These are phyloP conservation scores for Ormyrus labotus DNA, from an alignment of 2,888 invertebrate genomes.

Conservation along the genomic window DNA sequence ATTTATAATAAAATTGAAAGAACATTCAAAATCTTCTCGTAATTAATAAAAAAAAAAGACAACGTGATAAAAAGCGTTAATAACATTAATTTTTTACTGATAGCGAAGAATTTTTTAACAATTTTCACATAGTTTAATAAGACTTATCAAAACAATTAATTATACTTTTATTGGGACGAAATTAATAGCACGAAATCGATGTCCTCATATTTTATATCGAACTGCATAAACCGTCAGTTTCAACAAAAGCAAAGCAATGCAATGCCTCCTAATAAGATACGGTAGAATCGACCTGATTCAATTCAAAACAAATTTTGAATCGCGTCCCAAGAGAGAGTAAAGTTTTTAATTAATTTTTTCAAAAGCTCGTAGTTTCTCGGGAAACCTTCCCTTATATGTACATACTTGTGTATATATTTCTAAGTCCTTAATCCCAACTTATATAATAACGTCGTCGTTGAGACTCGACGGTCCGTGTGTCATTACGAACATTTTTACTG, in stretches of 20 bases:
- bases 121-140: conserved; percentile 22
- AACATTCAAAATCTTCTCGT: conserved; percentile 13
- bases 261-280: neutral
- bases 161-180: too few relatives aligned
- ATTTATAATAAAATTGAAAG: conserved; percentile 28
- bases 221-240: neutral
- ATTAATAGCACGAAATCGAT: neutral
- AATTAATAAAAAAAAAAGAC: neutral
- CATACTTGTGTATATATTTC: conserved; percentile 71
- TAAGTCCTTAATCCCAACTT: conserved; percentile 59
- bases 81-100: conserved; percentile 21
- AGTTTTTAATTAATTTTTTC: conserved; percentile 17
- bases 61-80: neutral
- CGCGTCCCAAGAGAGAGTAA: too few relatives aligned
- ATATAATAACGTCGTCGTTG: conserved; percentile 19
- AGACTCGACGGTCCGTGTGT: conserved; percentile 20
- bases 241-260: neutral
- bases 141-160: neutral
- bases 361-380: conserved; percentile 41
- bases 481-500: neutral
- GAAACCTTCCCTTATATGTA: conserved; percentile 66
- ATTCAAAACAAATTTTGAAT: neutral
- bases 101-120: conserved; percentile 32
- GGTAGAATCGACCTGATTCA: neutral
- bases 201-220: conserved; percentile 1